Conservation (phyloP, 2,113 vertebrate genomes). For the Gobiocypris rarus region DNA sequence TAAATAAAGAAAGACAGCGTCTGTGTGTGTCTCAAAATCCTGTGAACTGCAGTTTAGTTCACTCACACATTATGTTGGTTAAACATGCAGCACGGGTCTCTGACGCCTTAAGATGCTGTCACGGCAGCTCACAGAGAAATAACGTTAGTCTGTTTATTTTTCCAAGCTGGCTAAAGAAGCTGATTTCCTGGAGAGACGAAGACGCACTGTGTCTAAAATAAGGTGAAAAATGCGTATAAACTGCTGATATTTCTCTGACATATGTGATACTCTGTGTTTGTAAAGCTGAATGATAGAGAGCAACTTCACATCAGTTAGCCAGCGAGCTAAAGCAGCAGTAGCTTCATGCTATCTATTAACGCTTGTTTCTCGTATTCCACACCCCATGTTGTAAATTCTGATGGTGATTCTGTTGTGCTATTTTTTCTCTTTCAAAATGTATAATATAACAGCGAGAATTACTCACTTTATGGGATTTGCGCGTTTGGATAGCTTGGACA, state of each 20-base stretch:
- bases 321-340: neutral
- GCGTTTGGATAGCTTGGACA: slow-evolving; percentile 58
- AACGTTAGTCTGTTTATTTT: no score
- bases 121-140: neutral
- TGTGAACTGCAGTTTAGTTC: neutral
- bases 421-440: neutral
- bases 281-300: neutral
- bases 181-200: neutral
- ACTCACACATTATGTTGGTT: neutral
- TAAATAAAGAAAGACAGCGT: neutral
- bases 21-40: neutral
- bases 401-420: neutral
- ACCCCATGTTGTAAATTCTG: neutral
- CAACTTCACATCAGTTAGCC: slow-evolving; percentile 34
- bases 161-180: neutral
- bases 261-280: neutral
- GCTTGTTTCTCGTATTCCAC: neutral
- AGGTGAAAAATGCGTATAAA: neutral
- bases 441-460: slow-evolving; percentile 28
- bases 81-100: neutral
- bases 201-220: neutral
- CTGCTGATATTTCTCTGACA: neutral
- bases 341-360: neutral
- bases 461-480: slow-evolving; percentile 72
- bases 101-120: neutral